phyloP scores from a whole-genome alignment of 1,140 invertebrate genomes.

The Aphidius ervi region DNA sequence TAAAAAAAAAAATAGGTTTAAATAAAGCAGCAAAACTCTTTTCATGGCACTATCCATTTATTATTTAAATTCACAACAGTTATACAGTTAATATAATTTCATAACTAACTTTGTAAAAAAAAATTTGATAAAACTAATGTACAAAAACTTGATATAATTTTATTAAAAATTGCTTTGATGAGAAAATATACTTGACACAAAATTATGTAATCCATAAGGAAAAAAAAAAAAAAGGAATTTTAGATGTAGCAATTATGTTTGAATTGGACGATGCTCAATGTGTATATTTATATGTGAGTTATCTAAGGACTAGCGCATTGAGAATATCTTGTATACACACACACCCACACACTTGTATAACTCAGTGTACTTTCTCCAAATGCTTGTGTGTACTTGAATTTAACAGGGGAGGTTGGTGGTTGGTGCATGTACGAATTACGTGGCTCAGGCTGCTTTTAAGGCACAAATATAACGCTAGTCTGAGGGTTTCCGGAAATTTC shows the following conservation, averaged over 20 bases:
- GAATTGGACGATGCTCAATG: constrained; percentile 3
- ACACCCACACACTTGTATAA: too few relatives aligned
- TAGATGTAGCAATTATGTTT: constrained; percentile 3
- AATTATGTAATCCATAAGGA: not conserved
- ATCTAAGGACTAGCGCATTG: not conserved
- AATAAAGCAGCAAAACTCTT: too few relatives aligned
- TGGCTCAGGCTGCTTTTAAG: constrained; percentile 10
- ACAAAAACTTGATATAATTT: not conserved
- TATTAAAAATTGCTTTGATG: too few relatives aligned
- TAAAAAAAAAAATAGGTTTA: too few relatives aligned
- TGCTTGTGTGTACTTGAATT: constrained; percentile 4
- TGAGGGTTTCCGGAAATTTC: constrained; percentile 22
- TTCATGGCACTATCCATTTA: too few relatives aligned
- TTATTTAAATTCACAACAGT: too few relatives aligned
- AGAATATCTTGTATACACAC: not conserved
- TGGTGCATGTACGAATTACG: constrained; percentile 8
- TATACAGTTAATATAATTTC: too few relatives aligned
- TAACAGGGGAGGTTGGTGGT: not conserved
- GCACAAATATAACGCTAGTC: constrained; percentile 15
- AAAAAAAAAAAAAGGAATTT: not conserved
- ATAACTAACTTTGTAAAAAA: not conserved
- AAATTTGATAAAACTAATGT: not conserved
- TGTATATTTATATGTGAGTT: not conserved
- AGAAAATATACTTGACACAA: too few relatives aligned
- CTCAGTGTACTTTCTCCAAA: constrained; percentile 3